Percentiles rank a stretch among this genome's conserved stretches.
Evolutionary conservation across 2,113 vertebrate genomes (phyloP).

Genomic region (Tyto alba): DNA sequence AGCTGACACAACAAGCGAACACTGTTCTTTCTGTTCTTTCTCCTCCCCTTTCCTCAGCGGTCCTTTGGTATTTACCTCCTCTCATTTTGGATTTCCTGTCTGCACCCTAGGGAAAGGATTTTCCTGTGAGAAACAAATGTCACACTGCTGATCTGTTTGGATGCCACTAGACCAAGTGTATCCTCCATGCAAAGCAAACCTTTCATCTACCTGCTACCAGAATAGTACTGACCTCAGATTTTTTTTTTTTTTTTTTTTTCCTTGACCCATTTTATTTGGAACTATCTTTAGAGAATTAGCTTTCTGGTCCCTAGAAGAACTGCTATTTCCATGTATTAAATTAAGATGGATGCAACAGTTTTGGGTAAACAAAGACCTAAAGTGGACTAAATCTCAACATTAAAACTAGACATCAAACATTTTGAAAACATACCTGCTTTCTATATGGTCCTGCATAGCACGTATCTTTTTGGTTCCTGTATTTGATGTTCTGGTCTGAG

Average conservation of each 20-base stretch:
- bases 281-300: neutral
- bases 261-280: neutral
- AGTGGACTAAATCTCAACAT: neutral
- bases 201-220: neutral
- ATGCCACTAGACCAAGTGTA: neutral
- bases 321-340: neutral
- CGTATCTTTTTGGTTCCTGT: neutral
- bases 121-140: conserved; percentile 58
- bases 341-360: neutral
- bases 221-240: neutral
- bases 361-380: neutral
- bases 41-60: conserved; percentile 19
- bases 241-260: neutral
- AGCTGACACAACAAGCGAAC: neutral
- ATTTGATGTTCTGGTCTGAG: neutral
- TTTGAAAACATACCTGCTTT: neutral
- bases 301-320: neutral
- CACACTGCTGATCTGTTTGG: neutral
- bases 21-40: conserved; percentile 1
- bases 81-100: conserved; percentile 56
- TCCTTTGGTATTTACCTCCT: conserved; percentile 51
- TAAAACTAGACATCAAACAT: neutral
- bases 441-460: neutral
- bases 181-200: neutral
- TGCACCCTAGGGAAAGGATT: conserved; percentile 38